These are phyloP conservation scores for Drosophila colorata DNA, from an alignment of 2,888 invertebrate species.

Conservation along the genomic window DNA sequence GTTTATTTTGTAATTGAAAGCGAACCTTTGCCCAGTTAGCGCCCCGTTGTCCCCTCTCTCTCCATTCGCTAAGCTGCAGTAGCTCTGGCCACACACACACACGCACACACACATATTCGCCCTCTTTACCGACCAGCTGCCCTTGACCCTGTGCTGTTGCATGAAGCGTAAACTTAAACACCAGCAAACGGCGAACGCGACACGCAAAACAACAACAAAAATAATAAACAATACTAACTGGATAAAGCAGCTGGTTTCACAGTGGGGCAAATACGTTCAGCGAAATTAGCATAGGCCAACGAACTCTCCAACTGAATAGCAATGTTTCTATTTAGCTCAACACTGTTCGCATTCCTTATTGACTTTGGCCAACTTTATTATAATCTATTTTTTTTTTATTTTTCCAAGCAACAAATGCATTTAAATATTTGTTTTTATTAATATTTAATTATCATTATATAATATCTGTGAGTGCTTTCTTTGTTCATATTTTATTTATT, in stretches of 20 bases:
- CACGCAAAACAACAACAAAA: slow-evolving; percentile 31
- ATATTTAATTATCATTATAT: too few relatives aligned
- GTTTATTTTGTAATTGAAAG: slow-evolving; percentile 40
- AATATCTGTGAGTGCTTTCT: too few relatives aligned
- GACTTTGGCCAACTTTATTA: too few relatives aligned
- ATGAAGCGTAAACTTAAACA: slow-evolving; percentile 44
- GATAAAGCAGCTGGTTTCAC: slow-evolving; percentile 31
- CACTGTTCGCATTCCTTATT: not conserved
- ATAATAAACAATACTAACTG: slow-evolving; percentile 33
- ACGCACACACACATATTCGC: not conserved
- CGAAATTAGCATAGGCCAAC: not conserved
- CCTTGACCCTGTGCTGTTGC: slow-evolving; percentile 56
- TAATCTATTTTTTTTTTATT: too few relatives aligned
- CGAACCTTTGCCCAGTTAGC: slow-evolving; percentile 54
- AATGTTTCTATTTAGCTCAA: not conserved
- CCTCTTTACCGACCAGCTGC: slow-evolving; percentile 21
- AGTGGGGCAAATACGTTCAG: slow-evolving; percentile 24
- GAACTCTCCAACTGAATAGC: not conserved
- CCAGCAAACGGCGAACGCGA: slow-evolving; percentile 14
- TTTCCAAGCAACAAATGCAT: too few relatives aligned
- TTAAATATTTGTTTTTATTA: too few relatives aligned
- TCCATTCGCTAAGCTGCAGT: not conserved
- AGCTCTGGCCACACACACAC: not conserved
- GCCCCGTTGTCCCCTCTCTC: slow-evolving; percentile 7
- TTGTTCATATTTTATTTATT: not conserved